Base-by-base conservation (phyloP, 2,113 vertebrate genomes). In the Trachemys scripta region DNA sequence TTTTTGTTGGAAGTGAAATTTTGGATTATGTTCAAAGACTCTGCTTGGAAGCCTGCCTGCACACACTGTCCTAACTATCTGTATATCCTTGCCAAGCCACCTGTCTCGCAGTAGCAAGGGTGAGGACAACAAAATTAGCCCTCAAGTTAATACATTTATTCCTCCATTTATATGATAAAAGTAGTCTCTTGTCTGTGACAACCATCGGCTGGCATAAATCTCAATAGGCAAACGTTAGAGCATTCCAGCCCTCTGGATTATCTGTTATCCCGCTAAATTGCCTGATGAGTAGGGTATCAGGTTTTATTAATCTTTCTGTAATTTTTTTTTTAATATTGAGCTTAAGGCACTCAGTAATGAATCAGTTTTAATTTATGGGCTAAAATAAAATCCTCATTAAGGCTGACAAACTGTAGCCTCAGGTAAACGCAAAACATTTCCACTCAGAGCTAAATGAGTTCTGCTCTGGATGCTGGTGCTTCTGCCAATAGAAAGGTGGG, bases 331-430 rank as follows among this genome's bases (percentile, higher is more conserved):
- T 92, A 84, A 93, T 93, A 88, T 83, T 96, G 62, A 86, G 89
- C 93, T 98, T 96, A 90, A 96, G 95, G 95, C 92, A 95, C 89
- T 97, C 3, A 51, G 54, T 98, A 97, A 98, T 98, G 56, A 98
- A 97, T 97, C 90, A 29, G 51, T 97, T 97, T 95, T 98, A 97
- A 97, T 97, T 98, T 97, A 96, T 65, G 47, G 47, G 86, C 87
- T 96, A 92, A 95, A 98, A 96, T 97, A 96, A 97, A 98, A 97
- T 97, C 88, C 5, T 82, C 89, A 93, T 97, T 97, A 97, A 94
- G 45, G 25, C 92, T 97, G 97, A 96, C 90, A 97, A 96, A 94
- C 83, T 47, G 2, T 97, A 95, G 92, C 96, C 92, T 95, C 50
- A 65, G 95, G 95, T 97, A 97, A 96, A 94, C 62, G 93, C 0